Evolutionary conservation across 2,113 vertebrate species (phyloP).

Genomic region (Anoura caudifer): DNA sequence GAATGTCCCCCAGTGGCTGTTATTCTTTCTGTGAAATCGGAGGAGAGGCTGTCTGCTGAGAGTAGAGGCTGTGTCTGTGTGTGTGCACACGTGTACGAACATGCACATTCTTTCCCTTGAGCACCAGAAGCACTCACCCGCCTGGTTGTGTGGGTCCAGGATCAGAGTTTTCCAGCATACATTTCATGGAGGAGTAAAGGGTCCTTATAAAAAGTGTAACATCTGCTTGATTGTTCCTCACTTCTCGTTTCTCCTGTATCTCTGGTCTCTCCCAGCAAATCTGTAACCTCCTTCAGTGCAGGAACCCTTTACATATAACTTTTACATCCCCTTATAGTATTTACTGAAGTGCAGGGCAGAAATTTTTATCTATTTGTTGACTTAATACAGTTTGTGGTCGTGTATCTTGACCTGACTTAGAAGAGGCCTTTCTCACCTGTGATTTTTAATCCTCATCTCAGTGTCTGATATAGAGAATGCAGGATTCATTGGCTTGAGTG

Average conservation of each 20-base stretch:
- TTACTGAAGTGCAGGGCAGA: conserved; percentile 4
- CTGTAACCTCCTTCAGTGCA: background rate
- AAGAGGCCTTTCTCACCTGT: background rate
- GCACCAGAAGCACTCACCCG: background rate
- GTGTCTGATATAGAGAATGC: background rate
- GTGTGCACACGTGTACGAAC: background rate
- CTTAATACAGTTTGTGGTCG: background rate
- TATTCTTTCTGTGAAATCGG: background rate
- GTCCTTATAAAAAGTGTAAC: background rate
- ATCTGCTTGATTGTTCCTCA: conserved; percentile 13
- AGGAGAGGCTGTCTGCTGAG: background rate
- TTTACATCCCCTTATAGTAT: conserved; percentile 13
- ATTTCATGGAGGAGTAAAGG: background rate
- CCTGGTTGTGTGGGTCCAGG: background rate
- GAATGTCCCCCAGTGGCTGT: background rate
- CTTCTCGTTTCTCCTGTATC: too few relatives aligned
- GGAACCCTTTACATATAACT: background rate
- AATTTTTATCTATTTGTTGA: background rate
- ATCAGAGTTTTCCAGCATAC: conserved; percentile 4
- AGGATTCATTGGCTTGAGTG: background rate
- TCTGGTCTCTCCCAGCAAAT: background rate
- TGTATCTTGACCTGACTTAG: background rate
- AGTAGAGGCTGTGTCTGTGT: background rate
- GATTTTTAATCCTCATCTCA: background rate
- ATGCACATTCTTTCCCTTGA: background rate